Evolutionary conservation across 2,797 vertebrate genomes (phyloP), one percentile per base, ranked within the genome.

Genomic region (Triplophysa yarkandensis): DNA sequence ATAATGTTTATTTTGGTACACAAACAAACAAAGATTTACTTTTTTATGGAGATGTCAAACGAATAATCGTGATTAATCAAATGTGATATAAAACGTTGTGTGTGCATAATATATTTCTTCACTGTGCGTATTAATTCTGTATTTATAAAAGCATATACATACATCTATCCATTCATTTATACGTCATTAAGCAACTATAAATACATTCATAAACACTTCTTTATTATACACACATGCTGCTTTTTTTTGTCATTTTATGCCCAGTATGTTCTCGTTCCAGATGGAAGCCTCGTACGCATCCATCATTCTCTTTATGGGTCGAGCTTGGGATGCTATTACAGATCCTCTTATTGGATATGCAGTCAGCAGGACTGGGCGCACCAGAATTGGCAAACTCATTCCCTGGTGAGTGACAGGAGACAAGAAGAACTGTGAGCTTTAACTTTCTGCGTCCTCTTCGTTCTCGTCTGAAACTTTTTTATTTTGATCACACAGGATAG

Each of bases 311-410:
- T 90, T 89, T 74, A 72, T 90, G 4, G 87, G 88, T 23, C 86
- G 81, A 43, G 85, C 82, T 48, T 89, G 86, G 85, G 89, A 88
- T 72, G 87, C 87, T 0, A 69, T 89, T 65, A 83, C 88, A 1
- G 90, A 90, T 69, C 88, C 85, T 2, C 34, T 82, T n/a, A 25
- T 89, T 23, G 90, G 81, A 63, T 89, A 87, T 71, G 28, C 87
- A 13, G 83, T 91, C 68, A 88, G 85, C 82, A 89, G 79, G 73
- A 92, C 84, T 75, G 79, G 34, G 0, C 81, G 67, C 9, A 88
- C 83, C 14, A 86, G 85, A 75, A 44, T 77, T 0, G 58, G 86
- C 36, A 92, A 91, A 60, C 74, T 91, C 65, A 77, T 89, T 17
- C 86, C 86, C 1, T 87, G 86, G 87, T 90, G 74, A 88, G 87